Base-by-base conservation (phyloP, 2,113 vertebrate genomes). In the Phalacrocorax brasilianus region DNA sequence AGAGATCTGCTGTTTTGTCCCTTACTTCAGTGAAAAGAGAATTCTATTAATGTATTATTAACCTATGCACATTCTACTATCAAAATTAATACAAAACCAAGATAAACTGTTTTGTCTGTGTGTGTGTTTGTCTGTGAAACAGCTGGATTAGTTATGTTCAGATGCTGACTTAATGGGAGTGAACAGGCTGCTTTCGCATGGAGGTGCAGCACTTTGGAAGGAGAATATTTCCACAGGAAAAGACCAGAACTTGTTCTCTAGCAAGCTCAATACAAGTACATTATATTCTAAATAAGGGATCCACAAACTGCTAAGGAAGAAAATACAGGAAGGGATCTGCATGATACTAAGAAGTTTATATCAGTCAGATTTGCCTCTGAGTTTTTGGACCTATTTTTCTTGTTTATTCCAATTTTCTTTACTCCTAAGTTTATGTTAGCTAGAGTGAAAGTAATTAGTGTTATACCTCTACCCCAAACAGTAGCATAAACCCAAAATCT, bases 211-310 rank as follows among this genome's bases (percentile, higher is more conserved):
- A 68, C 9, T 96, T 97, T 52, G 9, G 90, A 97, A 96, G 88
- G 28, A 94, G 79, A 95, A 94, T 93, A 85, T 93, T 98, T 97
- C 90, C 75, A 86, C 59, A 87, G 87, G 80, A 96, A 96, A 95
- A 94, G 74, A 96, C 73, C 76, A 95, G 79, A 96, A 88, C 49
- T 94, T 94, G 55, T 91, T 97, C 97, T 96, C 84, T 86, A 96
- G 50, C n/a, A 86, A 61, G 45, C 6, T 32, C 55, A 92, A 70
- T 55, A 96, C 74, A 96, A 91, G 32, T 79, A 88, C 61, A 93
- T 82, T 97, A 85, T 93, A 58, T 70, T 74, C 55, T 80, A 94
- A 91, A 74, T 66, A 91, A 95, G 73, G 30, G 17, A 95, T 84
- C 78, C 55, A 83, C 26, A 84, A 84, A 91, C 44, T 65, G 5